phyloP scores from a whole-genome alignment of 2,797 vertebrate genomes.

The Neoniphon sammara region DNA sequence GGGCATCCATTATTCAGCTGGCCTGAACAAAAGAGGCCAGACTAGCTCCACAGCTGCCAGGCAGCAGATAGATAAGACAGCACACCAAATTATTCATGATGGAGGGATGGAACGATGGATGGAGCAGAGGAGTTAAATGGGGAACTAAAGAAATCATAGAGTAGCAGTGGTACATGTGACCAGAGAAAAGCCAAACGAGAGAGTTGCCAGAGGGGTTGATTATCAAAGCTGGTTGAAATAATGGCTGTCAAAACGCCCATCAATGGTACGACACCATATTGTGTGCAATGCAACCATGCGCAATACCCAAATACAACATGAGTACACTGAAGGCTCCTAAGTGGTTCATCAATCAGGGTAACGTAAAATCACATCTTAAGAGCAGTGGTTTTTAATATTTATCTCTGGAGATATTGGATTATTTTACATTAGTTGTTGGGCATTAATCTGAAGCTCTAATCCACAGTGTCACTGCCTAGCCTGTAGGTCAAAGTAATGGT shows the following conservation, averaged over 20 bases:
- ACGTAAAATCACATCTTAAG: conserved; percentile 26
- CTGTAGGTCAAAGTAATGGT: background rate
- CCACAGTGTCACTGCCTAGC: background rate
- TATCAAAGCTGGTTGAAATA: conserved; percentile 1
- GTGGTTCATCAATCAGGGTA: background rate
- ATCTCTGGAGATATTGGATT: background rate
- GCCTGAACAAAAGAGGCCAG: conserved; percentile 79
- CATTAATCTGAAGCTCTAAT: no score
- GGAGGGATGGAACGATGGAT: conserved; percentile 69
- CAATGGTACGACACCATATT: background rate
- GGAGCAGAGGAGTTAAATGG: conserved; percentile 67
- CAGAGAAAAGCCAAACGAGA: conserved; percentile 25
- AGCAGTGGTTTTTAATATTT: conserved; percentile 5
- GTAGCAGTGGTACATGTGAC: conserved; percentile 50
- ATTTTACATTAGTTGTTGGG: no score
- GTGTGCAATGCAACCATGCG: background rate
- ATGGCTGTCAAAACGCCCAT: background rate
- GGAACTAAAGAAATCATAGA: conserved; percentile 89
- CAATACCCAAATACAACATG: background rate
- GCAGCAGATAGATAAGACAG: conserved; percentile 77
- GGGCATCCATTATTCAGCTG: conserved; percentile 84
- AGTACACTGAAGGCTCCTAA: no score
- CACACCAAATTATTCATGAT: conserved; percentile 84
- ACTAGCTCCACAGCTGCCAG: conserved; percentile 78
- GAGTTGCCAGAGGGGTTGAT: conserved; percentile 54